phyloP scores from a whole-genome alignment of 2,888 invertebrate genomes.

The Ormyrus thymus region DNA sequence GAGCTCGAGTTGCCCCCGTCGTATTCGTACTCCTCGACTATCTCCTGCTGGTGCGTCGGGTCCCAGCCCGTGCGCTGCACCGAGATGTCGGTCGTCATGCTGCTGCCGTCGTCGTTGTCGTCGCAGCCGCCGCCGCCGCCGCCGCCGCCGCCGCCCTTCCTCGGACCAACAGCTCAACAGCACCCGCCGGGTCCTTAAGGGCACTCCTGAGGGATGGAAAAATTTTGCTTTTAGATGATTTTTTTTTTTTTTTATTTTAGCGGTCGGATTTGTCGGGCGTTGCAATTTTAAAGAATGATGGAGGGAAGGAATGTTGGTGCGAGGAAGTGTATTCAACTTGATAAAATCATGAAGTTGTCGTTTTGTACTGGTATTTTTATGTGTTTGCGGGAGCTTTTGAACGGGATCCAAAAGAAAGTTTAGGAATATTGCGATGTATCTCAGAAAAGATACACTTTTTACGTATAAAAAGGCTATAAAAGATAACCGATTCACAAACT shows the following conservation, averaged over 20 bases:
- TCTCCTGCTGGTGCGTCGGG: conserved; percentile 92
- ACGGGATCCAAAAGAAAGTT: too few relatives aligned
- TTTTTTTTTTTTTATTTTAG: background rate
- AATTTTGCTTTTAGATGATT: background rate
- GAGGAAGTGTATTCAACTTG: too few relatives aligned
- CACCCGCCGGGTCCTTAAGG: conserved; percentile 68
- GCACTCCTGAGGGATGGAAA: conserved; percentile 67
- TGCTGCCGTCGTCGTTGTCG: conserved; percentile 55
- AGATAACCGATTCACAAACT: too few relatives aligned
- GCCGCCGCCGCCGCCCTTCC: conserved; percentile 70
- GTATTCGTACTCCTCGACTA: conserved; percentile 98
- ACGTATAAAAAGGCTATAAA: too few relatives aligned
- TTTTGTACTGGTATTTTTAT: too few relatives aligned
- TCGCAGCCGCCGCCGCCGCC: conserved; percentile 61
- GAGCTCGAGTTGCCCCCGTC: conserved; percentile 99
- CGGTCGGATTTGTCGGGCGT: too few relatives aligned
- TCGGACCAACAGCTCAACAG: conserved; percentile 72
- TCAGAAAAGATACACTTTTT: too few relatives aligned
- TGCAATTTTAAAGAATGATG: too few relatives aligned
- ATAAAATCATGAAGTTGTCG: too few relatives aligned
- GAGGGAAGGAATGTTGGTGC: too few relatives aligned
- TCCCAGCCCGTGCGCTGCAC: conserved; percentile 93
- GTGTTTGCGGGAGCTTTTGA: too few relatives aligned
- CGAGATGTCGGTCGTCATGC: conserved; percentile 98
- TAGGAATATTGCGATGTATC: too few relatives aligned